Base-by-base conservation (phyloP, 2,888 invertebrate species). In the Rhimphoctona megacephalus region DNA sequence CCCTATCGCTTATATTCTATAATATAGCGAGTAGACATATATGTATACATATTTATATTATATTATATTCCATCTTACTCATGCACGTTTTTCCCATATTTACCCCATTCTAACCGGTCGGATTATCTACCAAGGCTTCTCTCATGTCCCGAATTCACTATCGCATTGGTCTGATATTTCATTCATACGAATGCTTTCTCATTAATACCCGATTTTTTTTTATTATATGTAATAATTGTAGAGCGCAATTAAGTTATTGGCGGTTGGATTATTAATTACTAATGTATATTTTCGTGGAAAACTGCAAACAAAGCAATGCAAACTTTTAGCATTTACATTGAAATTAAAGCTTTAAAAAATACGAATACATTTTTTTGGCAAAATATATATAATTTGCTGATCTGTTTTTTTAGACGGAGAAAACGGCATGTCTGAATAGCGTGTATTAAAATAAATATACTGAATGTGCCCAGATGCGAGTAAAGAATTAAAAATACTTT, bases 1-100 rank as follows among this genome's bases (percentile, higher is more conserved):
- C 67, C 85, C 79, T 85, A 82, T 87, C 70, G 43, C 70, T 30
- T 70, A 72, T 86, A 66, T 74, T 69, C 52, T 67, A 69, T 25
- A 36, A 78, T 54, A 54, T 57, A 69, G 5, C 61, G 17, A 14
- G 30, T 49, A 64, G 22, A 57, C 57, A 46, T 69, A 8, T 61
- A 39, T 52, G 69, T 69, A 36, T 11, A 39, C 22, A 52, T 36
- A 52, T 52, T 33, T 19, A 33, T 78, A 78, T 30, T 43, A 39
- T 54, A 43, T 67, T 22, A n/a, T 17, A 8, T 54, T 43, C 61
- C 11, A 67, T 49, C 66, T 52, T 9, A 14, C 49, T 57, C 46
- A 66, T 39, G 11, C 54, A n/a, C 9, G 22, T 77, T 52, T 64
- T 67, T 25, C 66, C 64, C 54, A 76, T 79, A 76, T 82, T 82